phyloP scores from a whole-genome alignment of 1,140 invertebrate species.

The Heliconius nattereri region DNA sequence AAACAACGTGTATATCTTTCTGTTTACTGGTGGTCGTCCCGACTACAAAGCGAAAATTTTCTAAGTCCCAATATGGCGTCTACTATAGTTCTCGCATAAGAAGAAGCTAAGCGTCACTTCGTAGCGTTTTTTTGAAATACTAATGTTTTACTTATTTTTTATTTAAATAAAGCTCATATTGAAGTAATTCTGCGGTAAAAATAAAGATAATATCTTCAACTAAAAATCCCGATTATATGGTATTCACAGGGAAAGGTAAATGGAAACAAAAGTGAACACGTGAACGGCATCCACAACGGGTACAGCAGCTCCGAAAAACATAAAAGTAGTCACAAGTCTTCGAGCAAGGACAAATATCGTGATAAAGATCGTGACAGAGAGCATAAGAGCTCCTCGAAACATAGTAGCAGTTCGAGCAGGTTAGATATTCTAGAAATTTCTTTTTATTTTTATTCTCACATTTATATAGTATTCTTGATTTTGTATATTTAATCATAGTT shows the following conservation, averaged over 20 bases:
- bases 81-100: slow-evolving; percentile 83
- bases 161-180: not conserved
- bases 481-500: not conserved
- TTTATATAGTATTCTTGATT: not conserved
- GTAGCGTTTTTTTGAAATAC: slow-evolving; percentile 12
- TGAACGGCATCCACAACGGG: slow-evolving; percentile 88
- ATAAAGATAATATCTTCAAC: not conserved
- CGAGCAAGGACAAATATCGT: slow-evolving; percentile 86
- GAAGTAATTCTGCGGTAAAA: not conserved
- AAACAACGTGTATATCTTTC: slow-evolving; percentile 34
- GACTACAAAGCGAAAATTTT: slow-evolving; percentile 85
- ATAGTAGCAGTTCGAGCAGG: slow-evolving; percentile 76
- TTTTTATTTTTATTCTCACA: slow-evolving; percentile 22
- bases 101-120: slow-evolving; percentile 62
- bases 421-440: slow-evolving; percentile 73
- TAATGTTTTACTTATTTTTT: not conserved
- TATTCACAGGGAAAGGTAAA: slow-evolving; percentile 75
- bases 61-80: slow-evolving; percentile 93
- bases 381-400: slow-evolving; percentile 81
- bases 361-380: slow-evolving; percentile 85
- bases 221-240: slow-evolving; percentile 26
- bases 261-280: slow-evolving; percentile 81
- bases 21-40: slow-evolving; percentile 66
- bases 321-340: slow-evolving; percentile 85
- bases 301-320: slow-evolving; percentile 84